Conservation (phyloP, 1,140 invertebrate species). For the Caerostris darwini region DNA sequence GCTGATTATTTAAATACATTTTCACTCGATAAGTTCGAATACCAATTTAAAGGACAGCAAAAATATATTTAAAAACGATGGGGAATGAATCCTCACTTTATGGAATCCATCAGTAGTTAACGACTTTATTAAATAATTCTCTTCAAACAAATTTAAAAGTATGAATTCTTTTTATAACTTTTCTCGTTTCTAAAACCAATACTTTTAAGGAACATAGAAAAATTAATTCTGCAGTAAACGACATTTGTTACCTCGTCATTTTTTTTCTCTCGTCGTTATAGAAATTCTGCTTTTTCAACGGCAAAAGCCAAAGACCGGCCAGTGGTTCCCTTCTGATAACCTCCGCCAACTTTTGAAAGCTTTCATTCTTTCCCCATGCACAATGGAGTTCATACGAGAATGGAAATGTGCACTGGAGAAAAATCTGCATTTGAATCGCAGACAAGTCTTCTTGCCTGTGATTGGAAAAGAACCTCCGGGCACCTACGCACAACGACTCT, state of each 20-base stretch:
- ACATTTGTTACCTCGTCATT: neutral
- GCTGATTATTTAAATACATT: no score
- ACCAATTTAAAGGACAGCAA: no score
- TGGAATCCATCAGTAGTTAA: no score
- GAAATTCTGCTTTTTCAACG: neutral
- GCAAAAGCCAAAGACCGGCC: no score
- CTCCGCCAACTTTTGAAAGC: neutral
- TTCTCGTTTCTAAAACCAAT: no score
- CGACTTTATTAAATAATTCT: no score
- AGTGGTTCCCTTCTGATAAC: no score
- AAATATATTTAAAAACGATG: no score
- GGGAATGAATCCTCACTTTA: no score
- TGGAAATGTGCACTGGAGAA: constrained; percentile 44
- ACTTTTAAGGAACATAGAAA: neutral
- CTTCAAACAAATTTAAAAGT: no score
- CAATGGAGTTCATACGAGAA: constrained; percentile 27
- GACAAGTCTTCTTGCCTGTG: constrained; percentile 32
- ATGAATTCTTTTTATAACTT: no score
- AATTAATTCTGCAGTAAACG: neutral
- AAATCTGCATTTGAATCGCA: constrained; percentile 58
- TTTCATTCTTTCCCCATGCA: constrained; percentile 39
- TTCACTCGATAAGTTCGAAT: no score
- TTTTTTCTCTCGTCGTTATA: neutral
- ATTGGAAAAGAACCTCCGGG: constrained; percentile 36
- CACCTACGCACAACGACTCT: neutral